Base-by-base conservation (phyloP, 1,140 invertebrate genomes). In the Drosophila kepulauana region DNA sequence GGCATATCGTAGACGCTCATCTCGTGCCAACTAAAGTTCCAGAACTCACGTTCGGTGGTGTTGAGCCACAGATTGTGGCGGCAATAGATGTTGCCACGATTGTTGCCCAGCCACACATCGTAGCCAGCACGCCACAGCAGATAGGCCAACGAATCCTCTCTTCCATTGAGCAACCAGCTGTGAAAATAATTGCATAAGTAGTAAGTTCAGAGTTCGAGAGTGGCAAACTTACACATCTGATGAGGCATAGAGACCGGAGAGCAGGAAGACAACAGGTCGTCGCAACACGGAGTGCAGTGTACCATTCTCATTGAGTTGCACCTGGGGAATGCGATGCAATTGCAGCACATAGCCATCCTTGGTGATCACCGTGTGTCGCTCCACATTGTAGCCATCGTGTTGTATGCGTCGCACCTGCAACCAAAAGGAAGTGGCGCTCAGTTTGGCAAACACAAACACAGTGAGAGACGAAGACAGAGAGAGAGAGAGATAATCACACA, bases 81-180 rank as follows among this genome's bases (percentile, higher is more conserved):
- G 2, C 95, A 96, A 79, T 95, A 95, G 3, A 93, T 93, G 70
- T 95, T 96, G 11, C 96, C 96, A 33, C 96, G 92, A 25, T 94
- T 94, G 85, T 97, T 97, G 1, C 95, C 95, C 79, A 97, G 80
- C 96, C 96, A 97, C 1, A 96, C 95, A 71, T 96, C 96, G 64
- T 94, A 96, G 2, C 95, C 95, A 5, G 91, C 93, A 65, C 97
- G 95, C 8, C 95, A 96, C 45, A 97, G 90, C n/a, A 95, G 93
- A 80, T 95, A 96, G 3, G 93, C 94, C 38, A 92, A 51, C 10
- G 91, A 92, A 65, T 92, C 91, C 45, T 92, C 91, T 1, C 79
- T 78, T 8, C 91, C 91, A 48, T 92, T 92, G 0, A 92, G 72
- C 49, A 92, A 51, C 91, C 91, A 92, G 2, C 88, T 91, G 66